Evolutionary conservation across 2,888 invertebrate genomes (phyloP).

Genomic region (Nowickia ferox): DNA sequence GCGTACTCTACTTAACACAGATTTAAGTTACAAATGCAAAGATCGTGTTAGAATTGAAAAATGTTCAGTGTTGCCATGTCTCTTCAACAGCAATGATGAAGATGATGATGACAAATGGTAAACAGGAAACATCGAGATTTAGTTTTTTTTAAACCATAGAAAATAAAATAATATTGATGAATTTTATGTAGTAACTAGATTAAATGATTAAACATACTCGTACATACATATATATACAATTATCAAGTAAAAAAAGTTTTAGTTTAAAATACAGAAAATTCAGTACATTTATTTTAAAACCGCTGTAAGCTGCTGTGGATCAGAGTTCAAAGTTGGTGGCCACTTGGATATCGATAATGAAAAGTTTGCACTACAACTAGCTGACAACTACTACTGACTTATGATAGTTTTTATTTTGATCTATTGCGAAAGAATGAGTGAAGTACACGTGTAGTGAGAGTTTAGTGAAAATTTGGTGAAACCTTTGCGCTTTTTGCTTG

Average conservation of each 20-base stretch:
- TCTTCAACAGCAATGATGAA: constrained; percentile 78
- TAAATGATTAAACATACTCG: neutral
- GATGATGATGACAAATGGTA: constrained; percentile 58
- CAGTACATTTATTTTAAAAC: neutral
- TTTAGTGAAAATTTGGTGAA: no score
- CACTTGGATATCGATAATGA: no score
- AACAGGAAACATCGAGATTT: neutral
- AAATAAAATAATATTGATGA: constrained; percentile 13
- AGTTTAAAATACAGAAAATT: neutral
- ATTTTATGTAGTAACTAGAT: constrained; percentile 32
- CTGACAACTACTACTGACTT: no score
- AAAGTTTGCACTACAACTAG: no score
- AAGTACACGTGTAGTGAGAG: no score
- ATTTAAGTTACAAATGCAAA: constrained; percentile 80
- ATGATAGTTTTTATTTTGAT: no score
- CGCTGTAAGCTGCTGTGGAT: neutral
- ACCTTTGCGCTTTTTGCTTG: no score
- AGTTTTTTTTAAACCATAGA: neutral
- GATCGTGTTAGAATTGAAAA: constrained; percentile 81
- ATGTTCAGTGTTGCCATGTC: constrained; percentile 81
- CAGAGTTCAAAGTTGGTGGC: neutral
- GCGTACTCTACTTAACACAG: constrained; percentile 82
- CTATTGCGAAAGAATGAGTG: no score
- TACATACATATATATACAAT: neutral
- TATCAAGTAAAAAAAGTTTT: constrained; percentile 13